A percentile compares a stretch with the other conserved stretches of the same genome.
Evolutionary conservation across 2,888 invertebrate species (phyloP).

Genomic region (Gymnosoma rotundatum): DNA sequence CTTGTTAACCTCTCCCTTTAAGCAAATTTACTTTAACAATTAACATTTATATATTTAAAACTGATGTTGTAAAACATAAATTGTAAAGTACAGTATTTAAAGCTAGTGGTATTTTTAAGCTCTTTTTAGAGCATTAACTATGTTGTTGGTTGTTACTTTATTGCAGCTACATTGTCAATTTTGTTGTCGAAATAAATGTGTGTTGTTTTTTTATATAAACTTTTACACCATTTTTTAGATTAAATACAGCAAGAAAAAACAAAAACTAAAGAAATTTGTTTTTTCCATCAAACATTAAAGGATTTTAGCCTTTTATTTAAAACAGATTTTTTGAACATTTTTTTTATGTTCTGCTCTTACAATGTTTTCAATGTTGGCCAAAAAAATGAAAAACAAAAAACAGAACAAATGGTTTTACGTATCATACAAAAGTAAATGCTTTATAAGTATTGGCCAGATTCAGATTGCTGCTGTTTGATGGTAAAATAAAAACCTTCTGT

Average conservation of each 20-base stretch:
- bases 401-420: slow-evolving; percentile 30
- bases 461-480: slow-evolving; percentile 5
- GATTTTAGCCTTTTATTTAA: slow-evolving; percentile 34
- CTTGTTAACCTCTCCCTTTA: too few relatives aligned
- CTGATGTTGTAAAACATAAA: neutral
- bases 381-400: neutral
- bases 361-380: slow-evolving; percentile 13
- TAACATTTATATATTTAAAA: neutral
- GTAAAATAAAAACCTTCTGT: neutral
- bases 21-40: too few relatives aligned
- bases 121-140: slow-evolving; percentile 54
- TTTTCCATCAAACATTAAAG: neutral
- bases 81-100: slow-evolving; percentile 40
- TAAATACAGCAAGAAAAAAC: neutral
- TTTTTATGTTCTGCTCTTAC: slow-evolving; percentile 1
- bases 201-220: neutral
- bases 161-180: slow-evolving; percentile 60
- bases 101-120: slow-evolving; percentile 62
- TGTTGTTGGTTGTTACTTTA: slow-evolving; percentile 49
- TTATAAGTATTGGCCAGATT: slow-evolving; percentile 42
- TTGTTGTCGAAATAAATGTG: slow-evolving; percentile 42
- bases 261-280: slow-evolving; percentile 5
- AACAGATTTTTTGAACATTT: neutral
- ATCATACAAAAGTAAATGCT: slow-evolving; percentile 38
- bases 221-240: slow-evolving; percentile 1